Evolutionary conservation across 2,888 invertebrate genomes (phyloP), one percentile per base, ranked within the genome.

Genomic region (Tiliacea citrago): DNA sequence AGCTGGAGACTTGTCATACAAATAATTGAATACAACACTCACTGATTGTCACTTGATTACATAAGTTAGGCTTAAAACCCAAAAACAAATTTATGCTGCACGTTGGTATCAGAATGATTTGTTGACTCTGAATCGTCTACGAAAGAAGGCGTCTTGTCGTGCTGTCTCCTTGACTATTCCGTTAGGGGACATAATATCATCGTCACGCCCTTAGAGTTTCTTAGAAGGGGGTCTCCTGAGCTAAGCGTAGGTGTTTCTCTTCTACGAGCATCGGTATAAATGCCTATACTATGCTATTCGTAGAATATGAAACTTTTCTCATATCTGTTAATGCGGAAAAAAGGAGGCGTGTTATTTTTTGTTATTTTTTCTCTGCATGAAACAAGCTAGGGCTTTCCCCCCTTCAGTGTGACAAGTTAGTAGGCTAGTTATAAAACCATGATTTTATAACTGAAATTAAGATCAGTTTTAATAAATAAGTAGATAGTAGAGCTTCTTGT

Each of bases 121-220:
- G 9, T 8, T n/a, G 35, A 35, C 35, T 49, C 16, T 16, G 49
- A 49, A 49, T 49, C 29, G 8, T 47, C 0, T 12, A 1, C 47
- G 24, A 16, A 24, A 35, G 35, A 21, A 16, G 60, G 49, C n/a
- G 53, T 13, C 42, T 29, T 42, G 29, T 39, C 2, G 24, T 51
- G 16, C 49, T 39, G 49, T 49, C 60, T 66, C 49, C 18, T 47
- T 29, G 39, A 24, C 66, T 74, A 57, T 51, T 73, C 39, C 10
- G 57, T 57, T 67, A 75, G n/a, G 74, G 80, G 62, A 58, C 51
- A 47, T 51, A 51, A 55, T 45, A 73, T 24, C 65, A 73, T 61
- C 80, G 79, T 79, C 81, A 81, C 68, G 79, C 79, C 58, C 55
- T 55, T 75, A 65, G 47, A 18, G n/a, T 60, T 65, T 68, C 68